Base-by-base conservation (phyloP, 37 sponge, comb jelly and placozoan species). In the Agelas oroides region DNA sequence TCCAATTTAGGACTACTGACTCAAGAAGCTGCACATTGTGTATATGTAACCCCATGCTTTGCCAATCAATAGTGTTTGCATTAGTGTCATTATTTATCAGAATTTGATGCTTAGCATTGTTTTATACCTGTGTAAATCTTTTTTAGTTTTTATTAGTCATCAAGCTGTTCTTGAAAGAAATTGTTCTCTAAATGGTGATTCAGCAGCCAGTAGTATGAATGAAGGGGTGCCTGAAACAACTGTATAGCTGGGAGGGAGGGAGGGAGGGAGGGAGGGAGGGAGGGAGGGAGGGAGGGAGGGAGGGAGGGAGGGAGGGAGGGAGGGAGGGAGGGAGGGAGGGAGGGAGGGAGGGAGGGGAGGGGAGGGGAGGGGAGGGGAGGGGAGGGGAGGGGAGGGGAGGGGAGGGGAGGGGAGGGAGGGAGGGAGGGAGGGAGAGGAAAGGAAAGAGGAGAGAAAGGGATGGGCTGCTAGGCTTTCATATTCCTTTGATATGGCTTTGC, bases 231-330 rank as follows among this genome's bases (percentile, higher is more conserved):
- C 41, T 32, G 34, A 41, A 24, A 32, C 1, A 38, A 82, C 70
- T 31, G 6, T 59, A 35, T 41, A 73, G 17, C 74, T 67, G 57
- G 13, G 64, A 34, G 64, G 34, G 64, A 72, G 41, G 32, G 73
- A 64, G 77, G 38, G 65, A 27, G 36, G 39, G 77, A 30, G 46
- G 53, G 53, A 76, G 36, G 54, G 24, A 35, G 68, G 56, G 37
- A 36, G 73, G 46, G 69, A 11, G 68, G 72, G 61, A n/a, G 38
- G 23, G 46, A 64, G 57, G 73, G 33, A 25, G 56, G 83, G 56
- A 52, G 40, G 69, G 25, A 35, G 21, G 30, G 58, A 1, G 32
- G 41, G 35, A 2, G 38, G 55, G 31, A 21, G 31, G 57, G 31
- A 30, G 21, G 84, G 38, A 23, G 33, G 73, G 36, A 20, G 59